These are phyloP conservation scores for Zaprionus nigranus DNA, from an alignment of 1,140 invertebrate genomes.

Conservation along the genomic window DNA sequence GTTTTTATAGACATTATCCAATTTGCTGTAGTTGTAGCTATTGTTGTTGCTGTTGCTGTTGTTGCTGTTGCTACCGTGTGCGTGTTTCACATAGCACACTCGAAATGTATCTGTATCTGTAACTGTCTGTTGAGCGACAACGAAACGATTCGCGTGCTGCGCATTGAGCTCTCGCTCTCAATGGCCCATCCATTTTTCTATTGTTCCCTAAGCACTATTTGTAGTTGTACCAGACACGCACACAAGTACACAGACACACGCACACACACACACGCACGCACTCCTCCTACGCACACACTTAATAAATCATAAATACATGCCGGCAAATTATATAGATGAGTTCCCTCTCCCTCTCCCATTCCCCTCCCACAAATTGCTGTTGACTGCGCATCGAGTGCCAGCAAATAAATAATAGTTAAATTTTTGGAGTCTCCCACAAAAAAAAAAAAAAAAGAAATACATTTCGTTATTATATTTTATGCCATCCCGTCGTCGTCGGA, in stretches of 20 bases:
- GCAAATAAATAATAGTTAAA: constrained; percentile 80
- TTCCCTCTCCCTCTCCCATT: constrained; percentile 30
- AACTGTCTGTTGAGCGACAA: constrained; percentile 52
- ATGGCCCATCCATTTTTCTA: constrained; percentile 71
- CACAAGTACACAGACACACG: constrained; percentile 35
- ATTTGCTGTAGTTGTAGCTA: constrained; percentile 64
- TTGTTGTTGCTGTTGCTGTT: constrained; percentile 4
- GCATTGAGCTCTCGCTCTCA: constrained; percentile 51
- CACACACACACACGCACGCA: constrained; percentile 21
- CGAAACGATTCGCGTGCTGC: constrained; percentile 75
- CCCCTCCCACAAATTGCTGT: constrained; percentile 31
- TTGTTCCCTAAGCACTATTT: constrained; percentile 73
- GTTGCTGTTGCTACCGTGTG: constrained; percentile 35
- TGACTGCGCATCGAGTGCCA: constrained; percentile 45
- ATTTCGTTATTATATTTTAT: constrained; percentile 80
- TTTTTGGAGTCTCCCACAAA: constrained; percentile 22
- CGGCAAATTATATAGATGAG: constrained; percentile 76
- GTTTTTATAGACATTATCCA: constrained; percentile 83
- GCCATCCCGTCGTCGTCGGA: constrained; percentile 32
- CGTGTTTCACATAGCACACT: constrained; percentile 54
- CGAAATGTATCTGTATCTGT: constrained; percentile 62
- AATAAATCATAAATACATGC: constrained; percentile 80
- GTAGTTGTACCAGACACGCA: constrained; percentile 65
- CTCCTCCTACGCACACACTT: constrained; percentile 55
- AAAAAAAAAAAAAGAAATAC: constrained; percentile 4